These are phyloP conservation scores for Mongoloraphidia duomilia DNA, from an alignment of 2,888 invertebrate species.

Conservation along the genomic window DNA sequence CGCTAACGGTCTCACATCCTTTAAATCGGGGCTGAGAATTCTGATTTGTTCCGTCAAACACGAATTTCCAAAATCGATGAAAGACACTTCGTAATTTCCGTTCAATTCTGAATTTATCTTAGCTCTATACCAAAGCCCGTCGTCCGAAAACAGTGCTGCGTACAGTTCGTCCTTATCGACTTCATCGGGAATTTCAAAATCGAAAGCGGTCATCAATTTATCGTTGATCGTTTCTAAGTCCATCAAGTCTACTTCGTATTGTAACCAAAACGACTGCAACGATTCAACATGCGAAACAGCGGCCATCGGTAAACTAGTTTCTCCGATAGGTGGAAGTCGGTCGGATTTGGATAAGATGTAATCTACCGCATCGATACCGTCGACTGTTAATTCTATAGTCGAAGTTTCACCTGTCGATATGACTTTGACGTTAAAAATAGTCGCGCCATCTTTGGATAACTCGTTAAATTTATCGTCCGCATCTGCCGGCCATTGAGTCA, in stretches of 20 bases:
- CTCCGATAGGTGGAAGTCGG: constrained; percentile 1
- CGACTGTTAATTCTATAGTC: constrained; percentile 42
- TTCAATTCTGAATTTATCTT: constrained; percentile 37
- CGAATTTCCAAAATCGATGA: constrained; percentile 56
- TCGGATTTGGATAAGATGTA: constrained; percentile 27
- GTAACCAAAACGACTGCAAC: constrained; percentile 55
- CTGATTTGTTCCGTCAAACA: constrained; percentile 41
- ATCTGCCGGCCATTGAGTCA: constrained; percentile 43
- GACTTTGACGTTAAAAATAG: constrained; percentile 52
- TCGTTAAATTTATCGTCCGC: constrained; percentile 52
- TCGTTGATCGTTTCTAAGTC: no score
- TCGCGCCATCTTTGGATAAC: constrained; percentile 51
- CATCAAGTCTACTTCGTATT: constrained; percentile 19
- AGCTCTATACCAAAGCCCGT: constrained; percentile 52
- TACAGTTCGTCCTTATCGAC: constrained; percentile 32
- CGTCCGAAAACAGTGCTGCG: constrained; percentile 50
- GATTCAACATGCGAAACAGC: constrained; percentile 50
- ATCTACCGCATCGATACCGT: constrained; percentile 47
- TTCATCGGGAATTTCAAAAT: no score
- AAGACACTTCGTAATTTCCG: constrained; percentile 41
- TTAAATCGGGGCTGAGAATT: constrained; percentile 43
- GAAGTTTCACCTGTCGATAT: constrained; percentile 51
- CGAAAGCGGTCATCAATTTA: no score
- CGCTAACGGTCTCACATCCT: constrained; percentile 36
- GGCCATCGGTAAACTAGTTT: constrained; percentile 27